Conservation (phyloP, 2,797 vertebrate genomes). For the Fundulus diaphanus region DNA sequence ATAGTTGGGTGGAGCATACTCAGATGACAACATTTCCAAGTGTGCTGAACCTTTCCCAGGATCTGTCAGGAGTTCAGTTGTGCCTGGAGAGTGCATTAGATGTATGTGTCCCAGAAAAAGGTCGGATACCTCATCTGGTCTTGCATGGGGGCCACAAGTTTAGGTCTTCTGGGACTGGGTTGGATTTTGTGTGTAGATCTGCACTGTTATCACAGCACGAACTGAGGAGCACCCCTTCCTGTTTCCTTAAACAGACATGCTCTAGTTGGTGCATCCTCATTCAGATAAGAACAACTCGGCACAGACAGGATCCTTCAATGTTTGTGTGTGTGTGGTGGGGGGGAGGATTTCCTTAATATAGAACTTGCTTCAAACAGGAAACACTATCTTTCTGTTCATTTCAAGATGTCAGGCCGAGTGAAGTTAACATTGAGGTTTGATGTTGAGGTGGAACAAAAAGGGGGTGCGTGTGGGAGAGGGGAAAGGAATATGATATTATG, state of each 20-base stretch:
- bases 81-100: slow-evolving; percentile 29
- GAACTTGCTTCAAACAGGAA: background rate
- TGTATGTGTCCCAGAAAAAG: background rate
- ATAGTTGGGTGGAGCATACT: slow-evolving; percentile 49
- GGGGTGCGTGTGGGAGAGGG: slow-evolving; percentile 45
- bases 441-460: slow-evolving; percentile 43
- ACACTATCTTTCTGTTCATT: slow-evolving; percentile 7
- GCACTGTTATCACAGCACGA: slow-evolving; percentile 72
- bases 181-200: slow-evolving; percentile 37
- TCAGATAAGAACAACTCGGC: slow-evolving; percentile 51
- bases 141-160: slow-evolving; percentile 59
- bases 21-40: slow-evolving; percentile 15
- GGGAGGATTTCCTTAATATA: slow-evolving; percentile 22
- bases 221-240: slow-evolving; percentile 71
- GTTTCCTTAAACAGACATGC: slow-evolving; percentile 72
- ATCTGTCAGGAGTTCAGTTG: slow-evolving; percentile 42
- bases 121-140: slow-evolving; percentile 68
- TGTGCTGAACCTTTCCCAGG: slow-evolving; percentile 36
- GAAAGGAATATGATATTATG: slow-evolving; percentile 56
- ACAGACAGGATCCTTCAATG: slow-evolving; percentile 31
- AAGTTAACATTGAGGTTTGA: slow-evolving; percentile 41
- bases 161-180: slow-evolving; percentile 51
- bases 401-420: slow-evolving; percentile 9
- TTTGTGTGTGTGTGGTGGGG: slow-evolving; percentile 1
- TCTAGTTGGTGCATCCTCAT: slow-evolving; percentile 58